These are phyloP conservation scores for Chrysodeixis includens DNA, from an alignment of 2,888 invertebrate genomes.

Conservation along the genomic window DNA sequence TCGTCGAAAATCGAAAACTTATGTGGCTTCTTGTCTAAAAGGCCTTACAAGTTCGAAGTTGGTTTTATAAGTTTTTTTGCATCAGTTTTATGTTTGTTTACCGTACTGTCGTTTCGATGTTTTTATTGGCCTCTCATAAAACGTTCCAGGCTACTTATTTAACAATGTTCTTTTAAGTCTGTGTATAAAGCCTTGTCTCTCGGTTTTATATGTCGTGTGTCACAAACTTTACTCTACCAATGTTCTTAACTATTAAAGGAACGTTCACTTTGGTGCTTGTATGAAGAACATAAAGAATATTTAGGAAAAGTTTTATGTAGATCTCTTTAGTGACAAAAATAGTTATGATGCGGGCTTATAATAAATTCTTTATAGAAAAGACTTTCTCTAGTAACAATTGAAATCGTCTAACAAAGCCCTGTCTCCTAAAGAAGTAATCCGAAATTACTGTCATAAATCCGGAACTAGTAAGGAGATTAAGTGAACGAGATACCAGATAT, in stretches of 20 bases:
- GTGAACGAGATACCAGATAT: conserved; percentile 22
- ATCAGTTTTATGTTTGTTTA: conserved; percentile 15
- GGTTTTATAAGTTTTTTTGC: conserved; percentile 11
- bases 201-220: neutral
- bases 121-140: conserved; percentile 13
- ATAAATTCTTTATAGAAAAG: neutral
- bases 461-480: conserved; percentile 40
- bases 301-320: too few relatives aligned
- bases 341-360: too few relatives aligned
- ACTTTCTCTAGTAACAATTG: neutral
- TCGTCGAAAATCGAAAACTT: too few relatives aligned
- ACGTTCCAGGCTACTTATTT: neutral
- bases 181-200: conserved; percentile 1
- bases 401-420: neutral
- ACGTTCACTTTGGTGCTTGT: neutral
- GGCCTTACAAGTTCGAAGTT: conserved; percentile 10
- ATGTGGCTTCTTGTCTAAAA: too few relatives aligned
- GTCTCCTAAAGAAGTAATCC: neutral
- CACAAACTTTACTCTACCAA: neutral
- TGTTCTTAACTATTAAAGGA: neutral
- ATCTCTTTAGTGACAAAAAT: too few relatives aligned
- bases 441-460: conserved; percentile 36
- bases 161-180: neutral
- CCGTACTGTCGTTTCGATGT: conserved; percentile 7
- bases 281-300: too few relatives aligned